Evolutionary conservation across 2,797 vertebrate species (phyloP), one percentile per base, ranked within the genome.

Genomic region (Microctenopoma stevenorrisi): DNA sequence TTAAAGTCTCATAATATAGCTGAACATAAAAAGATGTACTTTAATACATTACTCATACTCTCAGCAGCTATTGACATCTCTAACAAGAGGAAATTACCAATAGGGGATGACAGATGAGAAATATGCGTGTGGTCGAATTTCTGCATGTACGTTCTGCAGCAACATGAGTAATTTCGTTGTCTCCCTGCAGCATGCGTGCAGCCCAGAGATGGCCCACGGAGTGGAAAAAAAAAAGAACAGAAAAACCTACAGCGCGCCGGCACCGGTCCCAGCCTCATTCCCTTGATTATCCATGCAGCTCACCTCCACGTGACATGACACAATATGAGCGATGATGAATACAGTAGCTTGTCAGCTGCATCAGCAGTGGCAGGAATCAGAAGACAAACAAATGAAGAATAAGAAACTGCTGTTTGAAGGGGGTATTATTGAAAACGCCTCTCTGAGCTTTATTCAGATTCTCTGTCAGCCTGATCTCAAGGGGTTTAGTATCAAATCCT

Each of bases 401-500:
- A 56, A 48, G 67, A 78, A 84, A 46, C 30, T 70, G 74, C 64
- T 81, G 76, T 87, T 87, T 82, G 68, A 83, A 64, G 59, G 47
- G 47, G 59, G 75, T 76, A 65, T 80, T 79, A 74, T 82, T 84
- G 62, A 76, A 80, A 78, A 77, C 2, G 58, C 74, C 68, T 81
- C 63, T 15, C 35, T 42, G 59, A 62, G 87, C 68, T 78, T 81
- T 79, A 67, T 83, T 84, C 74, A n/a, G 33, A 72, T 68, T 76
- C 84, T 76, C 80, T 81, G 79, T 82, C 57, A 58, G 74, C 55
- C 76, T 15, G 52, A 72, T 86, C 89, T 84, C 84, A 30, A 47
- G 84, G 78, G 88, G 67, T 87, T 92, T 88, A 78, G 68, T 26
- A 83, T 86, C 78, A 79, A 85, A 87, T 81, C 86, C 77, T 72